Conservation (phyloP, 2,888 invertebrate species). For the Asteroscopus sphinx region DNA sequence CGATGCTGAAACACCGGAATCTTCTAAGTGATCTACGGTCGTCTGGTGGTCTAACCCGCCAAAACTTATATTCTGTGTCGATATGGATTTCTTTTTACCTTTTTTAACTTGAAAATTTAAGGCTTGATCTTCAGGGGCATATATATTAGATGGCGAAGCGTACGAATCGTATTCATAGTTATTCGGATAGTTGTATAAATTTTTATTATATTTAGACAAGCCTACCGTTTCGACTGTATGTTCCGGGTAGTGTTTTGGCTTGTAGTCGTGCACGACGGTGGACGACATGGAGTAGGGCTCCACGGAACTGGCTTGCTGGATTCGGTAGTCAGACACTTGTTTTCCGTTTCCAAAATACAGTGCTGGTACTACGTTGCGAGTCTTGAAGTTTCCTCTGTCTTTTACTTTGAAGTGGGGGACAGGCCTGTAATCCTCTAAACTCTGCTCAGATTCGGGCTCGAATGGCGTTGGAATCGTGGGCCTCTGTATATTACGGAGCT, state of each 20-base stretch:
- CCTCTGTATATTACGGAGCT: slow-evolving; percentile 67
- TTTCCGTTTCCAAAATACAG: slow-evolving; percentile 68
- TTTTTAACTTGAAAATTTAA: slow-evolving; percentile 65
- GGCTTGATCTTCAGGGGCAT: slow-evolving; percentile 64
- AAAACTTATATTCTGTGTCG: slow-evolving; percentile 84
- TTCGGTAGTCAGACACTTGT: slow-evolving; percentile 68
- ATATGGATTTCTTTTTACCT: slow-evolving; percentile 81
- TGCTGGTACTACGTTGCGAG: slow-evolving; percentile 64
- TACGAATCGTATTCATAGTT: slow-evolving; percentile 80
- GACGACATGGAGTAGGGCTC: slow-evolving; percentile 80
- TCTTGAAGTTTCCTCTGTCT: slow-evolving; percentile 70
- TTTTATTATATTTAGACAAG: slow-evolving; percentile 71
- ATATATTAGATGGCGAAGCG: slow-evolving; percentile 78
- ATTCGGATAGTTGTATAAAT: slow-evolving; percentile 73
- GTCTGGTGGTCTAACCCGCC: slow-evolving; percentile 80
- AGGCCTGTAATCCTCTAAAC: slow-evolving; percentile 72
- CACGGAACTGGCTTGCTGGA: slow-evolving; percentile 69
- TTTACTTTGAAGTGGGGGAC: slow-evolving; percentile 74
- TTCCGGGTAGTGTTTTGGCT: slow-evolving; percentile 69
- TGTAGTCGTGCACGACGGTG: slow-evolving; percentile 81
- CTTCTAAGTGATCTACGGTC: slow-evolving; percentile 77
- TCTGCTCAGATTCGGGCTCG: slow-evolving; percentile 62
- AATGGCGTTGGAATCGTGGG: slow-evolving; percentile 63
- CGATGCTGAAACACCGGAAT: slow-evolving; percentile 64
- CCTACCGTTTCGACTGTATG: slow-evolving; percentile 58